phyloP scores from a whole-genome alignment of 2,797 vertebrate species.

The Liparis tanakae region DNA sequence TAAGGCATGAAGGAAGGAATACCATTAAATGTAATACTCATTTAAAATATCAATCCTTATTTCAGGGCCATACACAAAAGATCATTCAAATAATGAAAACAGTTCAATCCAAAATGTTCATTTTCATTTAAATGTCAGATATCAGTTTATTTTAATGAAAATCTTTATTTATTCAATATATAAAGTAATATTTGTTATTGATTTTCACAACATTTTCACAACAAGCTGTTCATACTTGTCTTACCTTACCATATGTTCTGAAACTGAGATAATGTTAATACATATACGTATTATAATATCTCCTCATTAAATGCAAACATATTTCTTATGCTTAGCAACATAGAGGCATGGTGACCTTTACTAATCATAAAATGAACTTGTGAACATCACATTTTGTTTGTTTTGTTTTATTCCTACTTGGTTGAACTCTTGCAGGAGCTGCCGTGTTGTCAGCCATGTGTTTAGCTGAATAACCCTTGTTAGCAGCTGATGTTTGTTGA shows the following conservation, averaged over 20 bases:
- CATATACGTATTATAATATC: neutral
- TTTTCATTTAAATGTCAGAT: neutral
- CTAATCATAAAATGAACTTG: neutral
- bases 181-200: neutral
- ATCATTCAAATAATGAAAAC: neutral
- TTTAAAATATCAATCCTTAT: too few relatives aligned
- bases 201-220: neutral
- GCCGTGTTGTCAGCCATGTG: slow-evolving; percentile 17
- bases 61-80: neutral
- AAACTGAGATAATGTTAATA: too few relatives aligned
- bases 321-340: neutral
- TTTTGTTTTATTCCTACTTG: slow-evolving; percentile 14
- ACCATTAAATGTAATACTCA: too few relatives aligned
- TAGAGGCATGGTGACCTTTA: neutral
- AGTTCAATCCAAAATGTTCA: neutral
- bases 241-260: neutral
- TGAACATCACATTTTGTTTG: slow-evolving; percentile 20
- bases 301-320: neutral
- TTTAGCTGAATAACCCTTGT: slow-evolving; percentile 20
- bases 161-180: neutral
- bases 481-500: neutral
- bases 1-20: neutral
- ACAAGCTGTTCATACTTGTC: too few relatives aligned
- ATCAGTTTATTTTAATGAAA: neutral
- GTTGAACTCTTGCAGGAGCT: slow-evolving; percentile 30